These are phyloP conservation scores for Pachycephala philippinensis DNA, from an alignment of 2,113 vertebrate species.

Conservation along the genomic window DNA sequence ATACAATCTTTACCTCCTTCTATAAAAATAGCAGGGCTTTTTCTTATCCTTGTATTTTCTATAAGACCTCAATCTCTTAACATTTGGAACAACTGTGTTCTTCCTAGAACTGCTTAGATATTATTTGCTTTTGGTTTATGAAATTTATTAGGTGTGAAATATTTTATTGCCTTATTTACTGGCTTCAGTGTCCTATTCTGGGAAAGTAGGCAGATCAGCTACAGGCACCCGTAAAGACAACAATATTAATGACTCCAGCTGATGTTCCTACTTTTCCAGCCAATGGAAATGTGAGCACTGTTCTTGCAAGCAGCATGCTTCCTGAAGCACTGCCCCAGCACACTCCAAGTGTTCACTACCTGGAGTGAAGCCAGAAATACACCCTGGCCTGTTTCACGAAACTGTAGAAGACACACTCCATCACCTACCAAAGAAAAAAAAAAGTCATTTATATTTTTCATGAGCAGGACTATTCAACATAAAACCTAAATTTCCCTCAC, in stretches of 20 bases:
- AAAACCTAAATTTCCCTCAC: neutral
- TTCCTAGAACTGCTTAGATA: neutral
- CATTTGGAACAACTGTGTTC: neutral
- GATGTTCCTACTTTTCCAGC: slow-evolving; percentile 30
- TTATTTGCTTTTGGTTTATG: neutral
- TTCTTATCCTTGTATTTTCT: neutral
- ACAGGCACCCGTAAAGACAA: slow-evolving; percentile 13
- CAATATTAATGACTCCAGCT: slow-evolving; percentile 45
- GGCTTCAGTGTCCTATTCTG: slow-evolving; percentile 4
- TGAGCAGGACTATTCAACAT: neutral
- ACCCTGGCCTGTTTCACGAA: neutral
- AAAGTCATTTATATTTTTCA: neutral
- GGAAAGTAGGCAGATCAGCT: slow-evolving; percentile 7
- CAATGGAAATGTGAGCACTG: slow-evolving; percentile 8
- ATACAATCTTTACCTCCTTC: neutral
- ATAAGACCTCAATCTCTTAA: neutral
- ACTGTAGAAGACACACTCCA: neutral
- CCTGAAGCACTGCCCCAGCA: neutral
- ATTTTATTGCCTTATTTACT: slow-evolving; percentile 48
- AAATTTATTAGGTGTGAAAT: slow-evolving; percentile 49
- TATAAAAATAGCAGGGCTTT: neutral
- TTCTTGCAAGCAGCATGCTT: neutral
- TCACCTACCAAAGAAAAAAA: neutral
- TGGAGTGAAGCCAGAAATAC: neutral
- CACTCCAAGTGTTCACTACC: neutral